These are phyloP conservation scores for Brachypalpus laphriformis DNA, from an alignment of 2,888 invertebrate species.

Conservation along the genomic window DNA sequence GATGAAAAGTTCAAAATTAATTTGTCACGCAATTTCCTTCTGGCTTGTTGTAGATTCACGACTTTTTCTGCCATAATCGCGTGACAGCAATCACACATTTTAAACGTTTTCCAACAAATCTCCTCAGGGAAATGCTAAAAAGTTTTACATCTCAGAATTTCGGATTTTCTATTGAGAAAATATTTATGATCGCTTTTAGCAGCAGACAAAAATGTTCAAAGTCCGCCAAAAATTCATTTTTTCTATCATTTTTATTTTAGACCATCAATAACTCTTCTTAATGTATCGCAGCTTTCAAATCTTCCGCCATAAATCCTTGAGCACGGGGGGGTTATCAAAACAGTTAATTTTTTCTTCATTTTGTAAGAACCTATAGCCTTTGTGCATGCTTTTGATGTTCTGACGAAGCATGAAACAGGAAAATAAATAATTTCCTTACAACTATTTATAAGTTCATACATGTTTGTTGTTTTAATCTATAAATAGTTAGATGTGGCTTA, in stretches of 20 bases:
- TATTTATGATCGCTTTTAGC: constrained; percentile 26
- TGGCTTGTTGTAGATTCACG: not conserved
- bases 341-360: not conserved
- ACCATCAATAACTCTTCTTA: constrained; percentile 15
- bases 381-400: not conserved
- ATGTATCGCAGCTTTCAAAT: not conserved
- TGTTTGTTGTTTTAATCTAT: constrained; percentile 12
- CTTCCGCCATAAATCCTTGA: constrained; percentile 10
- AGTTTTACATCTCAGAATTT: not conserved
- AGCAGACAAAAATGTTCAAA: constrained; percentile 7
- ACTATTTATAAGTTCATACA: constrained; percentile 8
- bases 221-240: not conserved
- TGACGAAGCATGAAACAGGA: not conserved
- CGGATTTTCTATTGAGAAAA: not conserved
- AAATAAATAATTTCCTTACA: constrained; percentile 18
- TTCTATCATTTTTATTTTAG: not conserved
- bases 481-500: too few relatives aligned
- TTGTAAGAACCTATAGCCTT: constrained; percentile 10
- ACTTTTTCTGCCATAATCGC: constrained; percentile 1
- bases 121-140: not conserved
- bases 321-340: not conserved
- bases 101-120: not conserved
- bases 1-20: not conserved
- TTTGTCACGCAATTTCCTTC: not conserved
- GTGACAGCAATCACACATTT: not conserved